phyloP scores from a whole-genome alignment of 2,113 vertebrate species.

The Menura novaehollandiae region DNA sequence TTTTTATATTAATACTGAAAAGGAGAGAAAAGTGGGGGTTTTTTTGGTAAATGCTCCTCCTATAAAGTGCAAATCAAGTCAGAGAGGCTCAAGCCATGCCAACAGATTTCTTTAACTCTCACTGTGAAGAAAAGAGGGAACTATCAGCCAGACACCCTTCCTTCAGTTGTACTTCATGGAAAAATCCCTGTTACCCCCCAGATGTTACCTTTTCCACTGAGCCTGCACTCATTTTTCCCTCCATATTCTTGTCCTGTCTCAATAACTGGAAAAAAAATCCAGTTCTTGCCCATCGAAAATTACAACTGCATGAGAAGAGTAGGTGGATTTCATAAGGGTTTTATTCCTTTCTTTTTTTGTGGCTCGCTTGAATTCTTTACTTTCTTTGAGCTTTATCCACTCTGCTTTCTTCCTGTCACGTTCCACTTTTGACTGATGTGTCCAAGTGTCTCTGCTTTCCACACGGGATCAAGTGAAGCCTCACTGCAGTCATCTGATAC shows the following conservation, averaged over 20 bases:
- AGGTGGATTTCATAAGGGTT: background rate
- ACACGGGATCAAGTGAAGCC: background rate
- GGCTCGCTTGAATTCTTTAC: background rate
- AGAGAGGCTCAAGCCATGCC: background rate
- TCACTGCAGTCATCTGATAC: background rate
- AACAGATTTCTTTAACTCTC: background rate
- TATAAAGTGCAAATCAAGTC: background rate
- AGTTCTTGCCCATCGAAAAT: background rate
- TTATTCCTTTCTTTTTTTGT: background rate
- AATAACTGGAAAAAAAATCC: background rate
- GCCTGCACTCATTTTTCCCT: background rate
- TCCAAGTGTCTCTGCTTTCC: background rate
- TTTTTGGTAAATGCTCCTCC: background rate
- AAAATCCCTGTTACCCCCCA: background rate
- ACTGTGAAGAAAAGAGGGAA: background rate
- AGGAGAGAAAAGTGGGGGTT: accelerated
- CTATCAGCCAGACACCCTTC: background rate
- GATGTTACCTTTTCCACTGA: background rate
- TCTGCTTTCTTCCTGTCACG: background rate
- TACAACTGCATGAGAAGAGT: background rate
- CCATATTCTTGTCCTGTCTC: background rate
- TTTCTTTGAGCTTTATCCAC: background rate
- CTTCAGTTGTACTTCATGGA: background rate
- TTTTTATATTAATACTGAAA: background rate
- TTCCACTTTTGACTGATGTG: background rate